Percentiles rank a stretch among this genome's conserved stretches.
These are phyloP conservation scores for Alligator sinensis DNA, from an alignment of 2,113 vertebrate genomes.

Conservation along the genomic window DNA sequence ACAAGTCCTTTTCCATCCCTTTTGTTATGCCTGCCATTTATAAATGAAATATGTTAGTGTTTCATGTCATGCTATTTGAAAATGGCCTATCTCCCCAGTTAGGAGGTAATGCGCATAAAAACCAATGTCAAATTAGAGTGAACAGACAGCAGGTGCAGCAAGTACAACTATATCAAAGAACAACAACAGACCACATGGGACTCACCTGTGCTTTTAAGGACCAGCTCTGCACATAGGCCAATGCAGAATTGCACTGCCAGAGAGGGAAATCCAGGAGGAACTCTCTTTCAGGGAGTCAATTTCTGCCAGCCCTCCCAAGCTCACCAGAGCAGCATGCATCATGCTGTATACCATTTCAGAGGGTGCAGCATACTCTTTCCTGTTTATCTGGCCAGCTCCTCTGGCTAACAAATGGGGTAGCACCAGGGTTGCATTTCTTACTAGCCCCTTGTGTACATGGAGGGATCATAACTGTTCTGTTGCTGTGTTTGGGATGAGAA, in stretches of 20 bases:
- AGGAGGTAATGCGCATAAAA: not conserved
- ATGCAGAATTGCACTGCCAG: accelerated
- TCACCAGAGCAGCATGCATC: not conserved
- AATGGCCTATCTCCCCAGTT: not conserved
- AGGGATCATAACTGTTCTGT: not conserved
- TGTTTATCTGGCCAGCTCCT: not conserved
- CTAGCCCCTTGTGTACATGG: not conserved
- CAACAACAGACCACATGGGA: not conserved
- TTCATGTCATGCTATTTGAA: not conserved
- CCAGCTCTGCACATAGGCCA: not conserved
- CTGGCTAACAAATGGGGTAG: not conserved
- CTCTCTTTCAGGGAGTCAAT: not conserved
- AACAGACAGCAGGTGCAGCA: not conserved
- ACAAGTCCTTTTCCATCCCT: not conserved
- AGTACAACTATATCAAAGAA: not conserved
- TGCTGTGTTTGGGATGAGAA: not conserved
- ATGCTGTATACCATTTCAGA: not conserved
- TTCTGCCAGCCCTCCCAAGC: not conserved
- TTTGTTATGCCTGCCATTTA: not conserved
- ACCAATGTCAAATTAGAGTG: not conserved
- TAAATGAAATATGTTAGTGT: not conserved
- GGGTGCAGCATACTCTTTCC: not conserved
- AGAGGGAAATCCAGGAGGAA: not conserved
- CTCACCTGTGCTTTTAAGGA: not conserved
- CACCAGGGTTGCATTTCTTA: not conserved